A percentile compares a stretch with the other conserved stretches of the same genome.
phyloP scores from a whole-genome alignment of 2,888 invertebrate genomes.

The Pecten maximus region DNA sequence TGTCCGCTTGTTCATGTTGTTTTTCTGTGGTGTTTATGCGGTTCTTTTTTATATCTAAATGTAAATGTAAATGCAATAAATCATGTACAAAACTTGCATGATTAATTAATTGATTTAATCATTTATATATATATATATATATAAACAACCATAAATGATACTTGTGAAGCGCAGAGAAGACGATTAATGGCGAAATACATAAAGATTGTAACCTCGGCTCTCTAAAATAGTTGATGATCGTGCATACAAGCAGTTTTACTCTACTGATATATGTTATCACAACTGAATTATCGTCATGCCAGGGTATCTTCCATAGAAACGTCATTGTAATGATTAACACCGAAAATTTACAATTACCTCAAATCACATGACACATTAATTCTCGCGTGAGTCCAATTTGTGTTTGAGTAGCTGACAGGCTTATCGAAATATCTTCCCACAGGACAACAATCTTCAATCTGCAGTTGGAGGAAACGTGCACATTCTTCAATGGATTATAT shows the following conservation, averaged over 20 bases:
- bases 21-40: no score
- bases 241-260: background rate
- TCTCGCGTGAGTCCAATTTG: constrained; percentile 19
- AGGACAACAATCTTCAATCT: background rate
- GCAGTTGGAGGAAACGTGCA: background rate
- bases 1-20: no score
- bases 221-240: background rate
- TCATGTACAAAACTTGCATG: no score
- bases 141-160: no score
- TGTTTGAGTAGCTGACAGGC: background rate
- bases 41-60: no score
- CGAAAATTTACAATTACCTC: background rate
- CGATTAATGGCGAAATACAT: no score
- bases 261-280: background rate
- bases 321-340: background rate
- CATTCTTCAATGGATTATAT: background rate
- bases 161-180: no score
- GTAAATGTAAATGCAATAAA: no score
- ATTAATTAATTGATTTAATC: no score
- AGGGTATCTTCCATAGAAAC: background rate
- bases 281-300: background rate
- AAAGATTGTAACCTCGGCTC: no score
- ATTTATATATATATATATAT: no score
- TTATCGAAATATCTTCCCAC: background rate
- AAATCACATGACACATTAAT: constrained; percentile 15